phyloP scores from a whole-genome alignment of 2,113 vertebrate species.

The Ammodytes marinus region DNA sequence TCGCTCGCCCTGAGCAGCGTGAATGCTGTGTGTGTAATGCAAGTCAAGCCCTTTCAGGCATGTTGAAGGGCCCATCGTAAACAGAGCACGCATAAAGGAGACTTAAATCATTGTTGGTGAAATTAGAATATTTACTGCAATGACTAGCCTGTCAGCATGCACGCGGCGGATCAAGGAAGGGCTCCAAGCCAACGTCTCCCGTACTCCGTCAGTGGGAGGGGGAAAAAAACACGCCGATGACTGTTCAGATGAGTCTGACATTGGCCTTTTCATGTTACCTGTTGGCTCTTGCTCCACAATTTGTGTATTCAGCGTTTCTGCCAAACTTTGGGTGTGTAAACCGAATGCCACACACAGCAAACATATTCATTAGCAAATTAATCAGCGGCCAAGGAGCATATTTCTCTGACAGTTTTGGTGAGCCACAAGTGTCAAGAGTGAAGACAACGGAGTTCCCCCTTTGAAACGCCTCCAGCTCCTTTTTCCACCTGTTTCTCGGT shows the following conservation, averaged over 20 bases:
- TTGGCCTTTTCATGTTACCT: conserved; percentile 66
- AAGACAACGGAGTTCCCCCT: conserved; percentile 51
- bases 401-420: conserved; percentile 65
- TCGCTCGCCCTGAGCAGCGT: conserved; percentile 63
- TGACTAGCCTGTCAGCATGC: conserved; percentile 64
- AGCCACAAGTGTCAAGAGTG: conserved; percentile 35
- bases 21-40: conserved; percentile 79
- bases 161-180: conserved; percentile 47
- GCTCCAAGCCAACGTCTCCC: conserved; percentile 29
- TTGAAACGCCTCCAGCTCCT: conserved; percentile 60
- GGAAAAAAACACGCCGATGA: not conserved
- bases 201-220: not conserved
- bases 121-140: conserved; percentile 77
- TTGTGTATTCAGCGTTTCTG: conserved; percentile 66
- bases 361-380: conserved; percentile 77
- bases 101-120: conserved; percentile 81
- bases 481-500: conserved; percentile 70
- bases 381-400: conserved; percentile 60
- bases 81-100: conserved; percentile 72
- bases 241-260: conserved; percentile 30
- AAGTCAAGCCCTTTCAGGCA: conserved; percentile 82
- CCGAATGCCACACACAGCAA: conserved; percentile 65
- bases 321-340: conserved; percentile 68
- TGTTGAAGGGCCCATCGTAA: conserved; percentile 69
- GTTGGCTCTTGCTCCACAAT: conserved; percentile 66